Base-by-base conservation (phyloP, 2,797 vertebrate genomes). In the Ctenochaetus hawaiiensis region DNA sequence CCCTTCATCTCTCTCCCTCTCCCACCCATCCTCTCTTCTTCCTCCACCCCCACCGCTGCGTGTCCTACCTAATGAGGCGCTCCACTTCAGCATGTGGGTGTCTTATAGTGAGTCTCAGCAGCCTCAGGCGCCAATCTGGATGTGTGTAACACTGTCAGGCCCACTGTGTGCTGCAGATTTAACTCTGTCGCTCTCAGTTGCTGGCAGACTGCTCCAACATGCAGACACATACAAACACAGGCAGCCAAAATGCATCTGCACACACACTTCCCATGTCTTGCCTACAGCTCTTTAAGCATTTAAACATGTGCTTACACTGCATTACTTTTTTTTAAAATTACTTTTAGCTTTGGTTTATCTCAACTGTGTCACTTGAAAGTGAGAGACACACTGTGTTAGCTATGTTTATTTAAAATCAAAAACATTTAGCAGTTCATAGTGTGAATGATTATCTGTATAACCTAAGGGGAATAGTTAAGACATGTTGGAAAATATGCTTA, bases 51-150 rank as follows among this genome's bases (percentile, higher is more conserved):
- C 72, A 39, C 62, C 18, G 18, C 65, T 58, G 59, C 18, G 23
- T 62, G 66, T 73, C 78, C 80, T 80, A 82, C 82, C 83, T 91
- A 90, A 90, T 87, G 88, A 90, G 83, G 79, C 47, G 34, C 84
- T 88, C 84, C 20, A 56, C 76, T 82, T 63, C 84, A 83, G 83
- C 81, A 81, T 87, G 92, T 89, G 87, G 90, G 88, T 53, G 90
- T 87, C 80, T 82, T 62, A 65, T 18, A 59, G 52, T 13, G 48
- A 77, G 67, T 75, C 82, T 78, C 73, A 8, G 72, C 65, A 58
- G 83, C 89, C 79, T 77, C 18, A 11, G 73, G 78, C 56, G 8
- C 70, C 78, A 74, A 80, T 81, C 80, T 77, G 72, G 80, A 87
- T 69, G 58, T 54, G 69, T 65, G 67, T 61, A 82, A 82, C 75